Evolutionary conservation across 2,113 vertebrate species (phyloP).

Genomic region (Macquaria australasica): DNA sequence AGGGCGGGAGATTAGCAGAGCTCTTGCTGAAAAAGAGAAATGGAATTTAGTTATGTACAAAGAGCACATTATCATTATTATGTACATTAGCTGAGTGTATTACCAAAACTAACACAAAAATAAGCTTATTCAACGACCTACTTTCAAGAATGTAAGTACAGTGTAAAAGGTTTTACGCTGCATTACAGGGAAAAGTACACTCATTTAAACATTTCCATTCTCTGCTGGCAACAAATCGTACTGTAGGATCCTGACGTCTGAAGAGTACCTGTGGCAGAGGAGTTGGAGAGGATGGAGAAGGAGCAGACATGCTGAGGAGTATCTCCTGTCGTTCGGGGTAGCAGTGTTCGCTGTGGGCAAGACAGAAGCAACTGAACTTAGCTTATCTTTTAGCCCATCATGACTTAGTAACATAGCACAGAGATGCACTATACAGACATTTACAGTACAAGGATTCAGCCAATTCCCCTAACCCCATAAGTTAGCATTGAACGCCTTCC

Average conservation of each 20-base stretch:
- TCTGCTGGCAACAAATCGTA: not conserved
- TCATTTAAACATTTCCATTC: not conserved
- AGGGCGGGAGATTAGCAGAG: slow-evolving; percentile 8
- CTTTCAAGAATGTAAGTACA: not conserved
- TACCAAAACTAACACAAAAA: not conserved
- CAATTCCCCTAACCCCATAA: not conserved
- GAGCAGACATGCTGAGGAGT: slow-evolving; percentile 95
- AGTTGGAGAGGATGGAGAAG: slow-evolving; percentile 97
- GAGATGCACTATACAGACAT: not conserved
- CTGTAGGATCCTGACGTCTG: not conserved
- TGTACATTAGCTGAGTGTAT: not conserved
- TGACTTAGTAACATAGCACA: not conserved
- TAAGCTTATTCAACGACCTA: not conserved
- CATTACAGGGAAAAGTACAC: not conserved
- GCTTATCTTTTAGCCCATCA: not conserved
- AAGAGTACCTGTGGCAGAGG: slow-evolving; percentile 90
- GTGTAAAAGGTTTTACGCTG: not conserved
- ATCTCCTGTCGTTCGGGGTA: slow-evolving; percentile 94
- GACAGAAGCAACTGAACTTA: not conserved
- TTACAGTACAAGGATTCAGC: not conserved
- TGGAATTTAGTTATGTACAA: not conserved
- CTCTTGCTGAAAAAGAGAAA: slow-evolving; percentile 22
- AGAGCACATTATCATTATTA: no score
- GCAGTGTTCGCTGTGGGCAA: slow-evolving; percentile 89
- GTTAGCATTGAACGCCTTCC: not conserved